Percentiles rank a stretch among this genome's conserved stretches.
phyloP scores from a whole-genome alignment of 1,140 invertebrate species.

The Caenorhabditis inopinata region DNA sequence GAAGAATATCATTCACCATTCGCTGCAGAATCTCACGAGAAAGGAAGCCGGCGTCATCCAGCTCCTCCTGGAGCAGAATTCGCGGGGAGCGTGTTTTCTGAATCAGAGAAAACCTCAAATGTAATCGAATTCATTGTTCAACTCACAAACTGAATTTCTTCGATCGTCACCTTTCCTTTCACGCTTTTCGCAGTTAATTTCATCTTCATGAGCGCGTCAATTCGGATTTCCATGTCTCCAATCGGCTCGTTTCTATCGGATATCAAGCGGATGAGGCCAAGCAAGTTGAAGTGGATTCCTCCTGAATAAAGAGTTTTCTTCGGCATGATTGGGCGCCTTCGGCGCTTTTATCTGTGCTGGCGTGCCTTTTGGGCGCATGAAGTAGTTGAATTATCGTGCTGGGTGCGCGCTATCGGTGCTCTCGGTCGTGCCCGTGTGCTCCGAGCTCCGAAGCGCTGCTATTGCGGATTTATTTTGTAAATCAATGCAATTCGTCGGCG shows the following conservation, averaged over 20 bases:
- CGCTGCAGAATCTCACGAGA: slow-evolving; percentile 62
- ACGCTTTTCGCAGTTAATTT: slow-evolving; percentile 56
- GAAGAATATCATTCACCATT: slow-evolving; percentile 65
- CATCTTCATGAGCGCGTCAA: slow-evolving; percentile 58
- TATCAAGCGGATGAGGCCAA: slow-evolving; percentile 58
- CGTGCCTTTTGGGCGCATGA: too few relatives aligned
- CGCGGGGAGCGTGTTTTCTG: slow-evolving; percentile 58
- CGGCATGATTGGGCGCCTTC: too few relatives aligned
- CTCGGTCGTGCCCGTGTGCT: too few relatives aligned
- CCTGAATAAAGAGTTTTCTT: slow-evolving; percentile 46
- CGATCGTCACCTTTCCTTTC: slow-evolving; percentile 59
- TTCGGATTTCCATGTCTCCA: slow-evolving; percentile 38
- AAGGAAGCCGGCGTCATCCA: slow-evolving; percentile 64
- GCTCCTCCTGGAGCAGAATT: slow-evolving; percentile 60
- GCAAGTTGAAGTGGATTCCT: slow-evolving; percentile 58
- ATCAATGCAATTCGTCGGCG: too few relatives aligned
- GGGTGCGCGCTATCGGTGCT: too few relatives aligned
- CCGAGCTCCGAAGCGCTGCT: too few relatives aligned
- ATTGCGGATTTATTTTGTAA: too few relatives aligned
- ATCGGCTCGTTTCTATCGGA: slow-evolving; percentile 50
- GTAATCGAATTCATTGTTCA: too few relatives aligned
- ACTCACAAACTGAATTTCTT: slow-evolving; percentile 56
- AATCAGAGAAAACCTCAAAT: too few relatives aligned
- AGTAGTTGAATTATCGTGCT: too few relatives aligned
- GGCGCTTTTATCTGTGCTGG: too few relatives aligned